Conservation (phyloP, 2,888 invertebrate species). For the Microchrysa polita region DNA sequence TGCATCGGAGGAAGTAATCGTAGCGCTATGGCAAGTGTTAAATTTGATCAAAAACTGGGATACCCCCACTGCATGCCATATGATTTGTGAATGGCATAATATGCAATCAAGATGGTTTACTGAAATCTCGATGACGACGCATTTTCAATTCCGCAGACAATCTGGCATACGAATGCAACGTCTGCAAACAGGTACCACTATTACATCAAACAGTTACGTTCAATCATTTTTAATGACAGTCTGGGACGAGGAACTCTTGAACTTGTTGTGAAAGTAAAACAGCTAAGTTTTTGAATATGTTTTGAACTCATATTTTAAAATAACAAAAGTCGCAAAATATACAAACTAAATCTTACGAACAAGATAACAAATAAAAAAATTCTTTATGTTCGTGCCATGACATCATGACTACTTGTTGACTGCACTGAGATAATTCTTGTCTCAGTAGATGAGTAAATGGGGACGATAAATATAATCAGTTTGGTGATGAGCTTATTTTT, state of each 20-base stretch:
- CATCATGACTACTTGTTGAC: constrained; percentile 42
- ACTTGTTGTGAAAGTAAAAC: constrained; percentile 35
- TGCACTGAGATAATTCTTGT: constrained; percentile 42
- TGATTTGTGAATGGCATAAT: too few species aligned
- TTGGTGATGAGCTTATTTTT: constrained; percentile 44
- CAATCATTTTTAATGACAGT: background rate
- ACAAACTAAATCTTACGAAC: constrained; percentile 47
- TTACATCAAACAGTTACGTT: too few species aligned
- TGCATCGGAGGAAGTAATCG: too few species aligned
- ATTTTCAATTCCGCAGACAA: background rate
- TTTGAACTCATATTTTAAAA: constrained; percentile 38
- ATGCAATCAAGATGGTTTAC: too few species aligned
- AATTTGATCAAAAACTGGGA: too few species aligned
- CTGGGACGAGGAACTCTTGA: background rate
- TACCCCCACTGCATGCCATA: too few species aligned
- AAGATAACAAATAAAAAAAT: constrained; percentile 47
- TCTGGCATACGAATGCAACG: background rate
- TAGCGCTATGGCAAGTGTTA: too few species aligned
- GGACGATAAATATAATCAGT: constrained; percentile 48
- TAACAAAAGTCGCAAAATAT: constrained; percentile 43
- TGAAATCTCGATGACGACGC: too few species aligned
- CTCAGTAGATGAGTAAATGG: constrained; percentile 39
- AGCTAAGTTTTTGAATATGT: background rate
- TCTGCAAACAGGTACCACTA: too few species aligned
- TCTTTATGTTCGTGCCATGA: constrained; percentile 35